Percentiles rank a stretch among this genome's conserved stretches.
phyloP scores from a whole-genome alignment of 2,888 invertebrate genomes.

The Watsonalla binaria region DNA sequence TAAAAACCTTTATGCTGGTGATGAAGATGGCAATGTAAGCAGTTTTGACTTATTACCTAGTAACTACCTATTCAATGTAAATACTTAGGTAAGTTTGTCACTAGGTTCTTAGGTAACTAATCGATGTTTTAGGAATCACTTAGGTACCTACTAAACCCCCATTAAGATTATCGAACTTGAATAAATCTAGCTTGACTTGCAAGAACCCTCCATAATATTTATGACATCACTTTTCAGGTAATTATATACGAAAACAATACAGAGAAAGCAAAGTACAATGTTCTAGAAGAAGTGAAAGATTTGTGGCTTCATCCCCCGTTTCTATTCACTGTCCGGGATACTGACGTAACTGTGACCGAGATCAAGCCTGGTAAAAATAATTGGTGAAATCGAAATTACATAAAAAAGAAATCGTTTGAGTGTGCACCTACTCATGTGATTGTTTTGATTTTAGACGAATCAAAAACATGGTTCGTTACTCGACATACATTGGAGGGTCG shows the following conservation, averaged over 20 bases:
- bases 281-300: conserved; percentile 82
- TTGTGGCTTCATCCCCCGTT: conserved; percentile 71
- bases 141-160: too few relatives aligned
- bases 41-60: neutral
- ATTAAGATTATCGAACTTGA: too few relatives aligned
- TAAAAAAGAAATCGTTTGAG: neutral
- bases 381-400: neutral
- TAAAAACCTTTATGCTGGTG: conserved; percentile 78
- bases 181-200: too few relatives aligned
- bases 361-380: conserved; percentile 68
- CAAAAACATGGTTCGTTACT: conserved; percentile 63
- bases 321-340: conserved; percentile 80
- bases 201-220: neutral
- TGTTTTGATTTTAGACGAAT: conserved; percentile 47
- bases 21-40: conserved; percentile 81
- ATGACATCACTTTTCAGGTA: conserved; percentile 53
- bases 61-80: too few relatives aligned
- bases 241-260: conserved; percentile 74
- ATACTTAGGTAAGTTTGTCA: too few relatives aligned
- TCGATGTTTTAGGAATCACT: too few relatives aligned
- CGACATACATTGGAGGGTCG: conserved; percentile 77
- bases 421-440: neutral
- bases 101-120: too few relatives aligned
- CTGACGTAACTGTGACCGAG: conserved; percentile 80
- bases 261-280: conserved; percentile 69